These are phyloP conservation scores for Carposina sasakii DNA, from an alignment of 1,140 invertebrate genomes.

Conservation along the genomic window DNA sequence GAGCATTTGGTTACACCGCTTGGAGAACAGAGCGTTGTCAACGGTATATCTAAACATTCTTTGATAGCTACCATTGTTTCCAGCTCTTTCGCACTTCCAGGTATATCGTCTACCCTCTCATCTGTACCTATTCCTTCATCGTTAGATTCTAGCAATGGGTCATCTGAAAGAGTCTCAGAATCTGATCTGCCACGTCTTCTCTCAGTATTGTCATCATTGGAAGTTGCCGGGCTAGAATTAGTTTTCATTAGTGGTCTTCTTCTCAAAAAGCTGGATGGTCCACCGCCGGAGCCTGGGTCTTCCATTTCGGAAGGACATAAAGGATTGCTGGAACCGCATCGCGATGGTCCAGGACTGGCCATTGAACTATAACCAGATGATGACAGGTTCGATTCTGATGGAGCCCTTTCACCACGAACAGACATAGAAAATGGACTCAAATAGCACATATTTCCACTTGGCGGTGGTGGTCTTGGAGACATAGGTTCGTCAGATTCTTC, in stretches of 20 bases:
- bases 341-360: conserved; percentile 83
- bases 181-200: conserved; percentile 74
- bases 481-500: conserved; percentile 83
- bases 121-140: conserved; percentile 82
- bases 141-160: conserved; percentile 78
- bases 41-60: conserved; percentile 58
- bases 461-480: conserved; percentile 72
- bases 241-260: conserved; percentile 72
- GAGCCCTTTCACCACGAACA: conserved; percentile 77
- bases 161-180: conserved; percentile 80
- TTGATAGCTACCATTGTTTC: conserved; percentile 73
- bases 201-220: conserved; percentile 63
- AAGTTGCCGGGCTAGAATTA: conserved; percentile 60
- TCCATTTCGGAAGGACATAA: conserved; percentile 81
- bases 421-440: conserved; percentile 84
- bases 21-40: conserved; percentile 51
- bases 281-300: conserved; percentile 74
- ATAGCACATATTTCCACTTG: conserved; percentile 78
- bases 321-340: conserved; percentile 84
- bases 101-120: conserved; percentile 78
- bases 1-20: conserved; percentile 64
- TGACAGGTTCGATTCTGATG: conserved; percentile 85
- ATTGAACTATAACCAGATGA: conserved; percentile 88
- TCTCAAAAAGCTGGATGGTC: conserved; percentile 66
- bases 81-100: conserved; percentile 78